phyloP scores from a whole-genome alignment of 1,140 invertebrate species.

The Stegodyphus mimosarum region DNA sequence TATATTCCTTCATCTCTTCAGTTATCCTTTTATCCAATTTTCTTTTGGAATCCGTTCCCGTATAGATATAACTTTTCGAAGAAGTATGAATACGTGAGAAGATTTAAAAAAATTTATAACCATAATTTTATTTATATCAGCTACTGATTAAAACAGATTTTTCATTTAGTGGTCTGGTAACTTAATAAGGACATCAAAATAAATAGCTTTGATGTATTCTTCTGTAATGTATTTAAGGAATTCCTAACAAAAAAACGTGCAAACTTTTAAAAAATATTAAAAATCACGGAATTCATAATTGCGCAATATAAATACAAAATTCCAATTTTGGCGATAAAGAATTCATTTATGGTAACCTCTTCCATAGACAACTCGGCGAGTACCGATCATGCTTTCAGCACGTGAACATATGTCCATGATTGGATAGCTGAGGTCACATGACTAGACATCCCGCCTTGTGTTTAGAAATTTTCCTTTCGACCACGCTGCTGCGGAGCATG shows the following conservation, averaged over 20 bases:
- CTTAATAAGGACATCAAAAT: not conserved
- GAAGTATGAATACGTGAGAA: no score
- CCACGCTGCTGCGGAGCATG: not conserved
- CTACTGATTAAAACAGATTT: no score
- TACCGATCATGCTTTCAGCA: constrained; percentile 39
- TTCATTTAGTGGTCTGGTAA: not conserved
- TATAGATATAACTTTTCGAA: no score
- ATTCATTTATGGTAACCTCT: constrained; percentile 10
- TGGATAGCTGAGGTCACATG: constrained; percentile 19
- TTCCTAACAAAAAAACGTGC: not conserved
- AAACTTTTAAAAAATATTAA: not conserved
- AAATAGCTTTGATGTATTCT: not conserved
- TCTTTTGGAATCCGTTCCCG: no score
- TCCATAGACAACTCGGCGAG: constrained; percentile 15
- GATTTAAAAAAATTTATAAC: no score
- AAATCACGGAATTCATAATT: constrained; percentile 14
- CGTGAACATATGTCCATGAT: constrained; percentile 40
- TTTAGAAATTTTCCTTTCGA: constrained; percentile 27
- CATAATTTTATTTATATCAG: no score
- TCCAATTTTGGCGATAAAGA: not conserved
- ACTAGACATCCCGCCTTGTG: constrained; percentile 16
- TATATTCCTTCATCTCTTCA: no score
- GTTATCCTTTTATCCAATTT: no score
- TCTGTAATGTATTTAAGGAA: not conserved
- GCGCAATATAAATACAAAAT: not conserved